Evolutionary conservation across 2,888 invertebrate genomes (phyloP).

Genomic region (Drosophila picticornis): DNA sequence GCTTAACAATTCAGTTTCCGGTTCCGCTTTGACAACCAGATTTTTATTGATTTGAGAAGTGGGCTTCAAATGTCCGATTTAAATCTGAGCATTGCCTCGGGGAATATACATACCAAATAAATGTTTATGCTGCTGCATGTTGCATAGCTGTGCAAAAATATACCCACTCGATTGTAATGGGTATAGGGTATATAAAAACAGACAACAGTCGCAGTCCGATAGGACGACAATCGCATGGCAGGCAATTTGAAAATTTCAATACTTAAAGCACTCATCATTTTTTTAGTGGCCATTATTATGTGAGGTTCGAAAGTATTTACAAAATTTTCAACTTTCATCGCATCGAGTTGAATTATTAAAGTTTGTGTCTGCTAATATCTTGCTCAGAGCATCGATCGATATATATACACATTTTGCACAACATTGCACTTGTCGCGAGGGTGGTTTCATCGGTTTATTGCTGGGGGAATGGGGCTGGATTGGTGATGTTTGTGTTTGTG

Average conservation of each 20-base stretch:
- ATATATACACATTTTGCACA: constrained; percentile 30
- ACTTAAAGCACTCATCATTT: constrained; percentile 39
- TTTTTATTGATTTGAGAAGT: neutral
- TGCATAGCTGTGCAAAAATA: neutral
- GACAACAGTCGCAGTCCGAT: constrained; percentile 29
- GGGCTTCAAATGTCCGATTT: neutral
- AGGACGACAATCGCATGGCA: constrained; percentile 32
- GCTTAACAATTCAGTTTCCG: neutral
- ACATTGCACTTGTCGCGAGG: constrained; percentile 43
- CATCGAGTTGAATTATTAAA: constrained; percentile 33
- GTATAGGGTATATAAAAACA: constrained; percentile 20
- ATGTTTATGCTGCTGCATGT: neutral
- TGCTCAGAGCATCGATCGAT: constrained; percentile 52
- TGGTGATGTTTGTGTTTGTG: neutral
- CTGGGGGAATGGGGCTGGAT: neutral
- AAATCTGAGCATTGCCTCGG: neutral
- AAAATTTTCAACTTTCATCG: constrained; percentile 8
- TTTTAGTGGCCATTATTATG: constrained; percentile 40
- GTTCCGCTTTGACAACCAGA: neutral
- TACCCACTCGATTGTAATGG: neutral
- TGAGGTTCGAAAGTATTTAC: constrained; percentile 44
- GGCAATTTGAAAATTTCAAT: constrained; percentile 51
- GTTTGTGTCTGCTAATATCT: constrained; percentile 24
- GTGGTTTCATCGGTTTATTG: constrained; percentile 34
- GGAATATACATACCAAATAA: neutral